phyloP scores from a whole-genome alignment of 2,113 vertebrate genomes.

The Cheilinus undulatus region DNA sequence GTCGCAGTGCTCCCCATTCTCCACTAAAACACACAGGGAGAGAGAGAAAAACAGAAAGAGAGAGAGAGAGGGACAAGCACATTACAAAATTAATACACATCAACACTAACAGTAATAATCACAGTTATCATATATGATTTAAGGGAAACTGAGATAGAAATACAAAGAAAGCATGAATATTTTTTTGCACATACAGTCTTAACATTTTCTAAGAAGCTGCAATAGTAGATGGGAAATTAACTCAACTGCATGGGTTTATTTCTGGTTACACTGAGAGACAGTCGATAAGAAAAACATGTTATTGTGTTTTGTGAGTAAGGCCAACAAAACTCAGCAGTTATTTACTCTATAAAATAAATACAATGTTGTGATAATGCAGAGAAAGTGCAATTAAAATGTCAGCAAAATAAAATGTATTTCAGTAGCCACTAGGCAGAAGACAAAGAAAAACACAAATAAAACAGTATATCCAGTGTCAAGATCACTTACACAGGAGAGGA shows the following conservation, averaged over 20 bases:
- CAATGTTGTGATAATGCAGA: neutral
- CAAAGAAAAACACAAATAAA: neutral
- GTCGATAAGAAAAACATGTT: slow-evolving; percentile 2
- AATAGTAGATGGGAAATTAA: neutral
- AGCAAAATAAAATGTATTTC: neutral
- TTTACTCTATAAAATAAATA: slow-evolving; percentile 1
- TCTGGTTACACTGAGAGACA: slow-evolving; percentile 8
- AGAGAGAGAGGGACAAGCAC: slow-evolving; percentile 3
- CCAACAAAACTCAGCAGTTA: slow-evolving; percentile 22
- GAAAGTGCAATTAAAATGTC: neutral
- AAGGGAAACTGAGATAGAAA: neutral
- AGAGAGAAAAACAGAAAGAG: slow-evolving; percentile 1
- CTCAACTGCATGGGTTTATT: neutral
- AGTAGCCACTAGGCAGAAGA: neutral
- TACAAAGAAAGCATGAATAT: neutral
- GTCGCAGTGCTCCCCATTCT: slow-evolving; percentile 88
- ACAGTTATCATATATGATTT: neutral
- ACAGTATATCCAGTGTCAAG: slow-evolving; percentile 12
- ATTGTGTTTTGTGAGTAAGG: slow-evolving; percentile 21
- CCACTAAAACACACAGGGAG: slow-evolving; percentile 79
- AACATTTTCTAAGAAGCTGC: neutral
- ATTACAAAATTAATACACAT: neutral
- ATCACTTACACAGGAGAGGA: neutral
- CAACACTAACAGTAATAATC: neutral
- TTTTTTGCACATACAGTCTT: neutral